Conservation (phyloP, 2,888 invertebrate genomes). For the Eupithecia vulgata region DNA sequence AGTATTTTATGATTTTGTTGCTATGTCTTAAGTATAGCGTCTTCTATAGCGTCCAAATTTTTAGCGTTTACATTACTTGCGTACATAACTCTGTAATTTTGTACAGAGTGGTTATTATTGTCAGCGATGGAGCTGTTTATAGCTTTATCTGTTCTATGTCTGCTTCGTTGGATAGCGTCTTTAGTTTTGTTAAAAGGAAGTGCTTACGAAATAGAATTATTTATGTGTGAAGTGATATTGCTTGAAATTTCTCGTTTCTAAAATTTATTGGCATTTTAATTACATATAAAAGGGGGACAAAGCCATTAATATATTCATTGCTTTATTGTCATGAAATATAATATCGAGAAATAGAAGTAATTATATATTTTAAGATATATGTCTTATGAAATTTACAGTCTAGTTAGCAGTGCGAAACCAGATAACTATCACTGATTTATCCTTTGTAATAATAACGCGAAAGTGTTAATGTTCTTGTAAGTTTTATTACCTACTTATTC, state of each 20-base stretch:
- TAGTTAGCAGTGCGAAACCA: slow-evolving; percentile 22
- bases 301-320: slow-evolving; percentile 34
- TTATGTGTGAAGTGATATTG: slow-evolving; percentile 37
- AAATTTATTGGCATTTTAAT: slow-evolving; percentile 38
- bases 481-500: slow-evolving; percentile 27
- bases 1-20: slow-evolving; percentile 43
- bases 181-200: slow-evolving; percentile 35
- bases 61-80: neutral
- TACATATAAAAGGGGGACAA: slow-evolving; percentile 36
- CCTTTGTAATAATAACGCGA: slow-evolving; percentile 14
- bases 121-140: neutral
- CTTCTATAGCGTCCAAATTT: slow-evolving; percentile 12
- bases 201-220: slow-evolving; percentile 38
- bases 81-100: neutral
- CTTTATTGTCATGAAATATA: slow-evolving; percentile 37
- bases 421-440: slow-evolving; percentile 18
- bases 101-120: neutral
- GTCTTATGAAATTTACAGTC: slow-evolving; percentile 24
- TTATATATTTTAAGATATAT: slow-evolving; percentile 24
- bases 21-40: slow-evolving; percentile 15
- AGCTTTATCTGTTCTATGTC: neutral
- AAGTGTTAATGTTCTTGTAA: slow-evolving; percentile 14
- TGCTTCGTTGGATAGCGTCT: slow-evolving; percentile 16
- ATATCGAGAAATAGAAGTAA: slow-evolving; percentile 27
- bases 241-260: slow-evolving; percentile 36